Percentiles rank a stretch among this genome's conserved stretches.
phyloP scores from a whole-genome alignment of 2,888 invertebrate genomes.

The Spatulosminthurus flaviceps region DNA sequence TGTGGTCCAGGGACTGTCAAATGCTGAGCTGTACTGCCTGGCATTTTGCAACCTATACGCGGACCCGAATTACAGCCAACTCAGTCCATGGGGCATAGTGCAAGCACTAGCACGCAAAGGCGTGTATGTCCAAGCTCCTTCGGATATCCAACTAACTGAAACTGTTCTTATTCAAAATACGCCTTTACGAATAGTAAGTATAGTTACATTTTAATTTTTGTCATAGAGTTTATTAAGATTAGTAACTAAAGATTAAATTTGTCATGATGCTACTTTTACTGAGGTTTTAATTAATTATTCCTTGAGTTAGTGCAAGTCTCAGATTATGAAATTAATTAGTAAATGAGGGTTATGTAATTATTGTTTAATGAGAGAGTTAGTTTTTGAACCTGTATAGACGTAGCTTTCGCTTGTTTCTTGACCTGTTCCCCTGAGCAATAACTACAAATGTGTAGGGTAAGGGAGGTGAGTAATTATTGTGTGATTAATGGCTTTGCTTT shows the following conservation, averaged over 20 bases:
- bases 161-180: conserved; percentile 95
- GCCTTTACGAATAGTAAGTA: conserved; percentile 88
- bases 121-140: conserved; percentile 82
- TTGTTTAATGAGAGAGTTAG: no score
- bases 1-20: conserved; percentile 88
- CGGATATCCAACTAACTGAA: conserved; percentile 90
- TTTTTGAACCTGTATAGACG: no score
- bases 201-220: neutral
- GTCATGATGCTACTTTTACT: no score
- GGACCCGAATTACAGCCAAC: conserved; percentile 94
- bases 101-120: conserved; percentile 93
- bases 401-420: neutral
- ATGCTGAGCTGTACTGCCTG: conserved; percentile 93
- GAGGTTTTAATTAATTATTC: no score
- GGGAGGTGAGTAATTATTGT: neutral
- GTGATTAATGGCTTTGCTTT: neutral
- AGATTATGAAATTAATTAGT: no score
- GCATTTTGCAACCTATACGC: conserved; percentile 95
- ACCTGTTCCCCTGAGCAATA: neutral
- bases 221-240: neutral
- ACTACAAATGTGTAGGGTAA: neutral
- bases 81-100: conserved; percentile 94
- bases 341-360: no score
- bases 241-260: no score
- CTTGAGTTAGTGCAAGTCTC: no score